Evolutionary conservation across 1,140 invertebrate genomes (phyloP).

Genomic region (Drosophila santomea): DNA sequence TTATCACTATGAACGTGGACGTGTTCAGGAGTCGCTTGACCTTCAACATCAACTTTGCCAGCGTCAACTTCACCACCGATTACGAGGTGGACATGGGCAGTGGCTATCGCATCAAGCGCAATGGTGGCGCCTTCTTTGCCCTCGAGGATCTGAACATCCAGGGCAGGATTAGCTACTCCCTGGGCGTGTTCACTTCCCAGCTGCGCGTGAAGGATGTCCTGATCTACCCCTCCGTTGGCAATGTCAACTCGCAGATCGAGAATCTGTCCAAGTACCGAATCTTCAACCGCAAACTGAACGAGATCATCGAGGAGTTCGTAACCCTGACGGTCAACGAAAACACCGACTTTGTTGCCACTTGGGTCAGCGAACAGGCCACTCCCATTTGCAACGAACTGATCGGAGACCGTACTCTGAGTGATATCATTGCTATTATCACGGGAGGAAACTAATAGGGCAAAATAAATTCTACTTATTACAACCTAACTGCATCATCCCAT

Average conservation of each 20-base stretch:
- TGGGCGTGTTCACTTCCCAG: constrained; percentile 29
- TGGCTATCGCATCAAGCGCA: constrained; percentile 48
- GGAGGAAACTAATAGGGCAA: constrained; percentile 16
- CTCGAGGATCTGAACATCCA: constrained; percentile 60
- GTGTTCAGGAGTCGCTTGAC: constrained; percentile 32
- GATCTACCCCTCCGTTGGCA: constrained; percentile 52
- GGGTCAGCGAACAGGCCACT: constrained; percentile 48
- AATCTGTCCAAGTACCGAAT: constrained; percentile 71
- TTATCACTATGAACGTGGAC: constrained; percentile 37
- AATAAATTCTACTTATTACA: constrained; percentile 28
- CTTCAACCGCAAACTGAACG: constrained; percentile 76
- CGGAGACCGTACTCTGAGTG: constrained; percentile 55
- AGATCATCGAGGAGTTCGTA: constrained; percentile 75
- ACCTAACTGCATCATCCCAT: constrained; percentile 14
- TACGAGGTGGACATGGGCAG: constrained; percentile 59
- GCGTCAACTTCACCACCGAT: constrained; percentile 58
- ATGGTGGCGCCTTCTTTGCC: constrained; percentile 69
- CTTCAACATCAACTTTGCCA: constrained; percentile 52
- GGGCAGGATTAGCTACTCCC: constrained; percentile 58
- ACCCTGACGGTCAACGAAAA: constrained; percentile 74
- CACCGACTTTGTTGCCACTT: constrained; percentile 62
- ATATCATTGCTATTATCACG: constrained; percentile 57
- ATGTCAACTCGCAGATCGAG: constrained; percentile 72
- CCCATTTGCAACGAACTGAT: constrained; percentile 67
- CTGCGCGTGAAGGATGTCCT: constrained; percentile 59